Conservation (phyloP, 2,888 invertebrate species). For the Sesamia inferens region DNA sequence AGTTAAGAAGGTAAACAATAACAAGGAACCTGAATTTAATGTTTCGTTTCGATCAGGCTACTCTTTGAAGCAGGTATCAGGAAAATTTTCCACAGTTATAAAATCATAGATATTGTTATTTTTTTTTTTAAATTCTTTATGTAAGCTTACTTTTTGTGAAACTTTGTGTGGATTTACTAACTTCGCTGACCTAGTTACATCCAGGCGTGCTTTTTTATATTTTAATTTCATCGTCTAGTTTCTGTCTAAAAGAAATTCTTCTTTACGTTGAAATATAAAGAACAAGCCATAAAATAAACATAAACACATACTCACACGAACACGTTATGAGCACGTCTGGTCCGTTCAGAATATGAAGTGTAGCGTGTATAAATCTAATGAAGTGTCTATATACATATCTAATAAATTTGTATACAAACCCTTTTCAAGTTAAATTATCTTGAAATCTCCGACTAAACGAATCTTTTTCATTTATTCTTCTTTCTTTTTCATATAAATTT, state of each 20-base stretch:
- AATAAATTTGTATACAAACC: not conserved
- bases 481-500: no score
- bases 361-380: no score
- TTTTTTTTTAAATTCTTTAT: not conserved
- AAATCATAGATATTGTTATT: not conserved
- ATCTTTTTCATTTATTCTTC: no score
- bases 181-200: no score
- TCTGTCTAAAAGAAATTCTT: not conserved
- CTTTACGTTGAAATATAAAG: not conserved
- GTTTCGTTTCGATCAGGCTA: slow-evolving; percentile 21
- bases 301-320: no score
- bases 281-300: not conserved
- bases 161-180: not conserved
- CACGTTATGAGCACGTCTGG: not conserved
- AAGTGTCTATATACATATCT: not conserved
- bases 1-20: slow-evolving; percentile 1
- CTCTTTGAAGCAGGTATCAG: not conserved
- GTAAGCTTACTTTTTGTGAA: not conserved
- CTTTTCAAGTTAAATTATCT: not conserved
- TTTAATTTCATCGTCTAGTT: not conserved
- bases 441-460: not conserved
- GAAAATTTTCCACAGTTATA: not conserved
- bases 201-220: not conserved
- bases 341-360: not conserved
- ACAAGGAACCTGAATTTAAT: slow-evolving; percentile 10